Percentiles rank a stretch among this genome's conserved stretches.
Evolutionary conservation across 2,888 invertebrate species (phyloP).

Genomic region (Cephus spinipes): DNA sequence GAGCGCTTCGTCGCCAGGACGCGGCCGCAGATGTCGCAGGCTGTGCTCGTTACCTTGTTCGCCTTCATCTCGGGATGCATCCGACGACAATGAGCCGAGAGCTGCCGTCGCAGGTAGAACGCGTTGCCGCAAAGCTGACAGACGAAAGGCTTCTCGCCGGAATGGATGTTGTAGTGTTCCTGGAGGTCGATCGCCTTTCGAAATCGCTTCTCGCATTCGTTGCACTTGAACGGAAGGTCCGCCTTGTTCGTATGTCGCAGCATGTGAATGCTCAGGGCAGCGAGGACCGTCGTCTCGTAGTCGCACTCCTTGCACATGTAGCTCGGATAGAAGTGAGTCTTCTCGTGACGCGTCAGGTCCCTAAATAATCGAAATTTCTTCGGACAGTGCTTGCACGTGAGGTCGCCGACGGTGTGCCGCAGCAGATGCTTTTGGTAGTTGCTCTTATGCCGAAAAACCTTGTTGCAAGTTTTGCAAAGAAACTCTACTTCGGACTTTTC

Average conservation of each 20-base stretch:
- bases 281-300: slow-evolving; percentile 61
- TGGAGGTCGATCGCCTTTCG: slow-evolving; percentile 59
- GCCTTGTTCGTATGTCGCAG: slow-evolving; percentile 57
- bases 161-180: slow-evolving; percentile 63
- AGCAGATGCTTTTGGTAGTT: slow-evolving; percentile 60
- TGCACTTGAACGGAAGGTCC: slow-evolving; percentile 58
- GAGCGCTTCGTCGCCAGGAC: slow-evolving; percentile 60
- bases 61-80: slow-evolving; percentile 61
- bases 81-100: slow-evolving; percentile 59
- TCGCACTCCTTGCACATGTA: slow-evolving; percentile 63
- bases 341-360: slow-evolving; percentile 61
- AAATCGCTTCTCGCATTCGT: slow-evolving; percentile 61
- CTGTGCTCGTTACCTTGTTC: slow-evolving; percentile 59
- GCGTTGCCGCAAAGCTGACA: slow-evolving; percentile 55
- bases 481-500: slow-evolving; percentile 48
- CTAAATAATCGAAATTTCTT: slow-evolving; percentile 61
- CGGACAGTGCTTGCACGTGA: slow-evolving; percentile 60
- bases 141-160: slow-evolving; percentile 61
- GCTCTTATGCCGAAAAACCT: slow-evolving; percentile 58
- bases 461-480: slow-evolving; percentile 58
- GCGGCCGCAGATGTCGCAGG: slow-evolving; percentile 63
- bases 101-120: slow-evolving; percentile 56
- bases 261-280: slow-evolving; percentile 59
- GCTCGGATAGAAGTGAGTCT: slow-evolving; percentile 61
- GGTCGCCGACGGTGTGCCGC: slow-evolving; percentile 57